Conservation (phyloP, 2,113 vertebrate genomes). For the Podarcis muralis region DNA sequence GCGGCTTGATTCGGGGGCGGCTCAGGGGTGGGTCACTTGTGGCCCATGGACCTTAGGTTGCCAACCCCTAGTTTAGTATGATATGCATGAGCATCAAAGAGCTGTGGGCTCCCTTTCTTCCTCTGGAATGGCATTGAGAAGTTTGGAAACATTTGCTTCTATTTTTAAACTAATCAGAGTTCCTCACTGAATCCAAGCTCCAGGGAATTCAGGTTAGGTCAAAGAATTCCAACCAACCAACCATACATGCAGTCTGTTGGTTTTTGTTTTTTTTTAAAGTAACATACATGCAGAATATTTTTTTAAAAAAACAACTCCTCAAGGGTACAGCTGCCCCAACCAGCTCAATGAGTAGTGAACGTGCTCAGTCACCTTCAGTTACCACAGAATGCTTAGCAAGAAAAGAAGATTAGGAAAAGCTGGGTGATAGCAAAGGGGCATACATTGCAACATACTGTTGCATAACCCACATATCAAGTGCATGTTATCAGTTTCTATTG, state of each 20-base stretch:
- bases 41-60: too few species aligned
- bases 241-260: too few species aligned
- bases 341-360: neutral
- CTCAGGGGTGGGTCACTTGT: too few species aligned
- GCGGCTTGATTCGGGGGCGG: too few species aligned
- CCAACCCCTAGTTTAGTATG: too few species aligned
- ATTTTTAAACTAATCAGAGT: neutral
- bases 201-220: neutral
- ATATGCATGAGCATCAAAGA: neutral
- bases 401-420: neutral
- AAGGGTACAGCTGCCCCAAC: neutral
- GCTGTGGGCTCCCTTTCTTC: neutral
- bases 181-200: neutral
- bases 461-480: neutral
- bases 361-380: too few species aligned
- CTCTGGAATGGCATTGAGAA: neutral
- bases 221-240: neutral
- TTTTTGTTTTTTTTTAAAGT: too few species aligned
- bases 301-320: neutral
- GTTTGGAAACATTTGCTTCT: neutral
- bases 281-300: too few species aligned
- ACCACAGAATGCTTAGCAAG: neutral
- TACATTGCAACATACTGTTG: neutral
- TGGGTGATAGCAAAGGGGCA: neutral
- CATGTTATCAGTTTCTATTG: neutral